Base-by-base conservation (phyloP, 2,113 vertebrate genomes). In the Callithrix jacchus region DNA sequence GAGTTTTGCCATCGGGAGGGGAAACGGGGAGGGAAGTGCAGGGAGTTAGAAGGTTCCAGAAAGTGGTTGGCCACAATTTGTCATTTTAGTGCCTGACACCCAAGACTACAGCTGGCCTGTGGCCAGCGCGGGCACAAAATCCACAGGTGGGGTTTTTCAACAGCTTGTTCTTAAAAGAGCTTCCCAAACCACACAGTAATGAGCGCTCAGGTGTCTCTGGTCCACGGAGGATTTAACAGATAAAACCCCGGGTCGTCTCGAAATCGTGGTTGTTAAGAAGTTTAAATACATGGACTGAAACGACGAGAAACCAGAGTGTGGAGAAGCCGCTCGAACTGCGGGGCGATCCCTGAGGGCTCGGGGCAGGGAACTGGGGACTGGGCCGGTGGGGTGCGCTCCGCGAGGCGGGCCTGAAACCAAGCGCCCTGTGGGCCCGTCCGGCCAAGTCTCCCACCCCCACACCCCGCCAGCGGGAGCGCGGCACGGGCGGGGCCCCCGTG, bases 311-410 rank as follows among this genome's bases (percentile, higher is more conserved):
- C 3, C 49, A 37, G 30, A 35, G 14, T 6, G 6, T 6, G 42
- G 16, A 12, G 27, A 13, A 2, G 18, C 66, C 6, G 56, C 12
- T 27, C 20, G 47, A 79, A 10, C 71, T 11, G 21, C 8, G 10
- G 5, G 52, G 25, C 10, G 25, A 84, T 14, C 66, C 17, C 37
- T n/a, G 17, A 32, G 68, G 14, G 1, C 8, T 37, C 27, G 17
- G 45, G 52, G 2, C 37, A 0, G 12, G 77, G 20, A 0, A 18
- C 16, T 0, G 8, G 25, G 42, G 14, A 2, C 20, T 0, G 25
- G 40, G 20, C 40, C 3, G 10, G 56, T 4, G 35, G 8, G 91
- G 87, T 4, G 81, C n/a, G 35, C 64, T n/a, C 27, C 2, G 23
- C 71, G 4, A 40, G 27, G 35, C 42, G 23, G n/a, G 42, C 20